Evolutionary conservation across 2,888 invertebrate species (phyloP), one percentile per base, ranked within the genome.

Genomic region (Nemurella pictetii): DNA sequence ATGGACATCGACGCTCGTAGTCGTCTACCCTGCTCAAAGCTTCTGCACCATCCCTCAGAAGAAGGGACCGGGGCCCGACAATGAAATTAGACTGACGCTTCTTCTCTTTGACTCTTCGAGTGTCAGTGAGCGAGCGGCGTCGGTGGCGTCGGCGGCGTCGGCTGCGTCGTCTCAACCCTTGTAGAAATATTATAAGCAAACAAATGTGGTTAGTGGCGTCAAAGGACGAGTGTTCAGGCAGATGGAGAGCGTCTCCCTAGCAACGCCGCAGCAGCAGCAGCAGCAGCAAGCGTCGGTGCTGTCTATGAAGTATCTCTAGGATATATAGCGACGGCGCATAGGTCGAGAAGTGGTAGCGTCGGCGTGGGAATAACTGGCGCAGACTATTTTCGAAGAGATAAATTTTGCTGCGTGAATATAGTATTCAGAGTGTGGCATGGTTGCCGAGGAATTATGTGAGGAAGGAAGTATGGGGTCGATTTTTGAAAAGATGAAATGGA

Each of bases 121-220:
- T 55, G 55, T 55, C 55, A 55, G 55, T 20, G n/a, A n/a, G 55
- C 4, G 15, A 20, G 55, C 55, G 9, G 12, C 55, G 20, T 12
- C 9, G 20, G 55, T n/a, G n/a, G n/a, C 55, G 55, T 3, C 55
- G 55, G 55, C 55, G 9, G 12, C 55, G 20, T 12, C 9, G 20
- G 55, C 55, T 55, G 55, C 55, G 55, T 55, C 55, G 55, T 55
- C 55, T 55, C 55, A 55, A 55, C 55, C 55, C 55, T 55, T 55
- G 55, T 55, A 55, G 55, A 55, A 55, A 55, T 55, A 55, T 75
- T 75, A 75, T 75, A 75, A 75, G 27, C 75, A 75, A 75, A 26
- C 75, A 75, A 75, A 75, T 75, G 28, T 75, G 75, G 75, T 75
- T 75, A 75, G 75, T 75, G 55, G 55, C 55, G 55, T 55, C 55